Conservation (phyloP, 2,888 invertebrate genomes). For the Hyposoter dolosus region DNA sequence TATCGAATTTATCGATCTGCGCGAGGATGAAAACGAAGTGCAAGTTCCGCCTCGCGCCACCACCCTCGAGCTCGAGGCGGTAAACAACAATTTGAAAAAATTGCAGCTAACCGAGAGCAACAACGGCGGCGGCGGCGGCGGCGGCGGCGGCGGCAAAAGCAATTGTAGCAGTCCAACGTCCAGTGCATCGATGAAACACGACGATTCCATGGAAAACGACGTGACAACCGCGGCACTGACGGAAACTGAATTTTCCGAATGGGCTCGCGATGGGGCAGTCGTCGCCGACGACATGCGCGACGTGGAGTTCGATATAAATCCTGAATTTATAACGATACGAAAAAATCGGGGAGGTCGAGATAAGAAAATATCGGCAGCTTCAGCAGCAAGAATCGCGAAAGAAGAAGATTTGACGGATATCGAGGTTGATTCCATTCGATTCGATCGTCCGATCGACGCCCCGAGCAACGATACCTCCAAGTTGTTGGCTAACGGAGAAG, state of each 20-base stretch:
- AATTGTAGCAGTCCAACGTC: conserved; percentile 87
- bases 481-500: conserved; percentile 87
- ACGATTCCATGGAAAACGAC: conserved; percentile 89
- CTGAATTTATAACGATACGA: conserved; percentile 82
- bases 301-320: conserved; percentile 87
- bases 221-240: conserved; percentile 91
- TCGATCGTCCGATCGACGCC: conserved; percentile 64
- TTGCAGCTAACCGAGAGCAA: conserved; percentile 79
- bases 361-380: conserved; percentile 27
- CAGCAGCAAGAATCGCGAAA: conserved; percentile 79
- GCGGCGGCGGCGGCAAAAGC: too few relatives aligned
- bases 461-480: conserved; percentile 80
- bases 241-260: conserved; percentile 95
- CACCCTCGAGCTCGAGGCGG: conserved; percentile 74
- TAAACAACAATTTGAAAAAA: conserved; percentile 80
- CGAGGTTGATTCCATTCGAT: conserved; percentile 83
- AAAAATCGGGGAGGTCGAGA: conserved; percentile 70
- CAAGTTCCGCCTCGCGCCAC: not conserved
- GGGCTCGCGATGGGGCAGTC: conserved; percentile 92
- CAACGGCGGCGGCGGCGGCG: too few relatives aligned
- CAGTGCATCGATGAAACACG: conserved; percentile 80
- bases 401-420: conserved; percentile 83
- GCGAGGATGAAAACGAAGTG: conserved; percentile 19
- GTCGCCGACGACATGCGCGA: conserved; percentile 91
- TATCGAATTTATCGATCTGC: conserved; percentile 77